Conservation (phyloP, 2,797 vertebrate genomes). For the Lepilemur septentrionalis region DNA sequence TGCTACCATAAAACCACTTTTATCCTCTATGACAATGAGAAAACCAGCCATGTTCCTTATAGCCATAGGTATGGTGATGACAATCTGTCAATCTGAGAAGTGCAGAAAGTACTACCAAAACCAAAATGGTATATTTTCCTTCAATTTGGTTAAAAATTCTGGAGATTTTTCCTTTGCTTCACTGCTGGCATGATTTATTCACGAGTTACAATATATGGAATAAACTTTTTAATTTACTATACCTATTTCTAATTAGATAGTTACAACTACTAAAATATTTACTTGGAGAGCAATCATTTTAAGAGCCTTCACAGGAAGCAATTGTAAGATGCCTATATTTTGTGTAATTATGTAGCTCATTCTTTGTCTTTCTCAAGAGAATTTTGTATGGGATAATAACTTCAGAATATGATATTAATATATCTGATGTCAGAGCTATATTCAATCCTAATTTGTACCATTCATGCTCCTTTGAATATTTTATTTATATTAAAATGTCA, state of each 20-base stretch:
- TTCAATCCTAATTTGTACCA: constrained; percentile 69
- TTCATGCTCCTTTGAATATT: constrained; percentile 71
- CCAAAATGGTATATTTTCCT: constrained; percentile 7
- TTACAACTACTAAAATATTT: constrained; percentile 73
- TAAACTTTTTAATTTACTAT: constrained; percentile 76
- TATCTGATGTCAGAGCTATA: constrained; percentile 57
- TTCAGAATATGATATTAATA: constrained; percentile 67
- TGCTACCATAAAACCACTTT: constrained; percentile 49
- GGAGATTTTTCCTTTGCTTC: constrained; percentile 53
- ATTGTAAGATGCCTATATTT: constrained; percentile 66
- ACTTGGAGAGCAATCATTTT: constrained; percentile 73
- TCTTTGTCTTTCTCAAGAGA: constrained; percentile 71
- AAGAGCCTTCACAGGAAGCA: constrained; percentile 71
- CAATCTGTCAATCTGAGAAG: neutral
- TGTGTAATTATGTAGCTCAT: constrained; percentile 65
- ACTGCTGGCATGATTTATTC: constrained; percentile 59
- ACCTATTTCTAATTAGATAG: constrained; percentile 73
- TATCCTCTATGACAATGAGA: neutral
- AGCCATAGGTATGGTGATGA: neutral
- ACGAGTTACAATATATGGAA: constrained; percentile 36
- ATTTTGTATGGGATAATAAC: constrained; percentile 72
- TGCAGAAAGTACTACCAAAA: neutral
- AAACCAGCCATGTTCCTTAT: neutral
- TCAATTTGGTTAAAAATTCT: constrained; percentile 45
- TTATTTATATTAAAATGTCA: constrained; percentile 78